Base-by-base conservation (phyloP, 2,888 invertebrate genomes). In the Strigamia maritima region DNA sequence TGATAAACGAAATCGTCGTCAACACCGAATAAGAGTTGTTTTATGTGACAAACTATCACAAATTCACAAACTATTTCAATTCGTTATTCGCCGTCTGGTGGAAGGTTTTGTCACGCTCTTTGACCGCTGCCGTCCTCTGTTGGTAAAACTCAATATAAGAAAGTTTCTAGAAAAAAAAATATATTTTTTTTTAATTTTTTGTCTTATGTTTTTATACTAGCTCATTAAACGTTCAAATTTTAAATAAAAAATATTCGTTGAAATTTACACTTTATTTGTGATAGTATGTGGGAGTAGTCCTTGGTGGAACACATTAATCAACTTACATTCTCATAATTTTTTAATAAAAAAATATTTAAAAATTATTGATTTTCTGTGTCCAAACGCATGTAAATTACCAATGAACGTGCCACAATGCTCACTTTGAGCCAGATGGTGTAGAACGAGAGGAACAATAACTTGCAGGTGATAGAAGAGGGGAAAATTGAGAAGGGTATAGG, bases 381-480 rank as follows among this genome's bases (percentile, higher is more conserved):
- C 16, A 44, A 44, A 44, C 44, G 44, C 44, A 44, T 44, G 54
- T n/a, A 54, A 54, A 26, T 70, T 16, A 26, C 70, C 28, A 26
- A 26, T 26, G 14, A 70, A 28, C 28, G 70, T 16, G 70, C 70
- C 26, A 26, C 28, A 26, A 54, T 6, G 54, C 54, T 19, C n/a
- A 16, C 0, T 0, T 28, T 16, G 8, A 10, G n/a, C 26, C 70
- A 70, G 70, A 70, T 70, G 70, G 70, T 70, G 28, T 19, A 7
- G 4, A 70, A 70, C 28, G 70, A 70, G 70, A 70, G 26, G 26
- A 70, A 70, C 70, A 70, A 70, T 70, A 70, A 70, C 70, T 24
- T 70, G 70, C 70, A 70, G 70, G 70, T 70, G 70, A 70, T 70
- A n/a, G n/a, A 44, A 22, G 26, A 26, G 70, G 70, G 70, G 70